Percentiles rank a stretch among this genome's conserved stretches.
These are phyloP conservation scores for Hoplodrina blanda DNA, from an alignment of 2,888 invertebrate species.

Conservation along the genomic window DNA sequence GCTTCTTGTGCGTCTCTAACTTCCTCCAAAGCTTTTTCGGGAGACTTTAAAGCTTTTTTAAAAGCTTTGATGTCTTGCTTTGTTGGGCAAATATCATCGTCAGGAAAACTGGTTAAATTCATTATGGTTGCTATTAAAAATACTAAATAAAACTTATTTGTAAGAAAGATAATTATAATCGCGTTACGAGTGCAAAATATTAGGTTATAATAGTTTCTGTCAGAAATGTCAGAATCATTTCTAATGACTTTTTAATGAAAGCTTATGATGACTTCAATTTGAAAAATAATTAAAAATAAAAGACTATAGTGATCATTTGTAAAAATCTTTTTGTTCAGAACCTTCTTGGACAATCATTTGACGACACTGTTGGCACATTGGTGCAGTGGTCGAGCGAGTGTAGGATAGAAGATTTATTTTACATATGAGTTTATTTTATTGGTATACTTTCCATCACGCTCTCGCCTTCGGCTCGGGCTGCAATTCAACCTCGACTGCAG, in stretches of 20 bases:
- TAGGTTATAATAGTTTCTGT: neutral
- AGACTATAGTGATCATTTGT: neutral
- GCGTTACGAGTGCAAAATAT: neutral
- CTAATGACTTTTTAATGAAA: neutral
- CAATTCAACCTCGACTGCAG: too few species aligned
- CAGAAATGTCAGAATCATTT: neutral
- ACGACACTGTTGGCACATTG: too few species aligned
- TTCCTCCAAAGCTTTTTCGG: constrained; percentile 68
- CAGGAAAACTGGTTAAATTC: constrained; percentile 73
- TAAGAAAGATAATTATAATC: constrained; percentile 4
- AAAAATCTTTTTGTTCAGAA: too few species aligned
- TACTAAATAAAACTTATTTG: neutral
- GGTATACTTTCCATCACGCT: too few species aligned
- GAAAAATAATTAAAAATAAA: neutral
- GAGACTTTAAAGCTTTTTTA: constrained; percentile 76
- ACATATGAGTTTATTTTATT: too few species aligned
- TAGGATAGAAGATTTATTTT: neutral
- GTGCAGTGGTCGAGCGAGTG: too few species aligned
- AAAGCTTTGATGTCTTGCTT: constrained; percentile 79
- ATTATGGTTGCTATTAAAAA: constrained; percentile 42
- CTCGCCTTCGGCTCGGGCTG: too few species aligned
- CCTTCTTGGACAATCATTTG: too few species aligned
- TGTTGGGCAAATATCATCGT: constrained; percentile 78
- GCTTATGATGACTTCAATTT: neutral
- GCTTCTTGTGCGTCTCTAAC: constrained; percentile 63